Percentiles rank a stretch among this genome's conserved stretches.
These are phyloP conservation scores for Bombus huntii DNA, from an alignment of 1,140 invertebrate species.

Conservation along the genomic window DNA sequence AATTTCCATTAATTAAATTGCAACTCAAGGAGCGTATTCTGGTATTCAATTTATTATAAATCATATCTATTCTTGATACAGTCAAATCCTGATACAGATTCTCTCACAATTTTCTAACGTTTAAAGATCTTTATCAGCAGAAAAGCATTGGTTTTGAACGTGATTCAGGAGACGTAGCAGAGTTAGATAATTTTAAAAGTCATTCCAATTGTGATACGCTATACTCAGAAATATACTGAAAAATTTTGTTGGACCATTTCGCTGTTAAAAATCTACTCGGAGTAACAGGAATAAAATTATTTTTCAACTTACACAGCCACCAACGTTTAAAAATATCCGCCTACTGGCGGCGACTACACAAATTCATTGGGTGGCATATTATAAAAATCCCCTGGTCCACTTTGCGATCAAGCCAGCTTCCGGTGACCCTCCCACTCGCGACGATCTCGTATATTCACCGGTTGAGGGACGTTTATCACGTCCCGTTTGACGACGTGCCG, in stretches of 20 bases:
- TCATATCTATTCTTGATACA: too few species aligned
- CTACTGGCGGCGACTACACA: background rate
- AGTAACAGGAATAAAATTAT: too few species aligned
- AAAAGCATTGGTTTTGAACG: background rate
- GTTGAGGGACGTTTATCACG: slow-evolving; percentile 58
- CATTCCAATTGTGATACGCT: background rate
- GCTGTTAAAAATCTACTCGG: too few species aligned
- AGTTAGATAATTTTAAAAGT: too few species aligned
- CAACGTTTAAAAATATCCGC: background rate
- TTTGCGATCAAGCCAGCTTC: slow-evolving; percentile 9
- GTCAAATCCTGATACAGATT: too few species aligned
- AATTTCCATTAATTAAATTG: too few species aligned
- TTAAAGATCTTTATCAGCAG: background rate
- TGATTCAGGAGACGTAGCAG: background rate
- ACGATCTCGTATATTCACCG: slow-evolving; percentile 56
- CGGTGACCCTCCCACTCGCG: slow-evolving; percentile 31
- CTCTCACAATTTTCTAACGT: too few species aligned
- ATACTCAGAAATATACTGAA: too few species aligned
- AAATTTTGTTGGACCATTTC: too few species aligned
- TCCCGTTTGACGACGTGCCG: slow-evolving; percentile 56
- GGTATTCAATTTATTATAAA: too few species aligned
- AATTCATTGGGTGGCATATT: background rate
- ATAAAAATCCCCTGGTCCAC: background rate
- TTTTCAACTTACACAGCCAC: background rate
- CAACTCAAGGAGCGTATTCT: too few species aligned